These are phyloP conservation scores for Plagodis dolabraria DNA, from an alignment of 2,888 invertebrate genomes.

Conservation along the genomic window DNA sequence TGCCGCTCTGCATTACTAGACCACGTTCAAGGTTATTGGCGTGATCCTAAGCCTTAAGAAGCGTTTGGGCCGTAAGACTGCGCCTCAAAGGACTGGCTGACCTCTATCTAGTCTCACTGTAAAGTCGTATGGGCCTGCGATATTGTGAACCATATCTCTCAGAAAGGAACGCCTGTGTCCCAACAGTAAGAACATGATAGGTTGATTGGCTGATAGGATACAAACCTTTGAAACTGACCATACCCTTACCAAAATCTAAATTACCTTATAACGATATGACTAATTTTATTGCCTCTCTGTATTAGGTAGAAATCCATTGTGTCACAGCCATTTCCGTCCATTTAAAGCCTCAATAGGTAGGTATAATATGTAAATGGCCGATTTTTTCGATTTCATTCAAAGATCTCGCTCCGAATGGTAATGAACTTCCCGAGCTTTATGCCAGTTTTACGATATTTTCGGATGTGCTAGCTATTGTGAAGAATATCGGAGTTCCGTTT, in stretches of 20 bases:
- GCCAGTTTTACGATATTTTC: conserved; percentile 34
- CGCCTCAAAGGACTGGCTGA: too few relatives aligned
- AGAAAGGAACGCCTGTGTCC: too few relatives aligned
- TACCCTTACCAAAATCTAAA: neutral
- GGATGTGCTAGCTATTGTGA: conserved; percentile 21
- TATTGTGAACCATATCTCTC: too few relatives aligned
- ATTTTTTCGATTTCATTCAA: conserved; percentile 60
- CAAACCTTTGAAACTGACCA: too few relatives aligned
- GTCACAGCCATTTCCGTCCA: conserved; percentile 72
- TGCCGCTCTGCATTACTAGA: too few relatives aligned
- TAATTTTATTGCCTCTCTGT: conserved; percentile 45
- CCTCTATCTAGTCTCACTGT: too few relatives aligned
- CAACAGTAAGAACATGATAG: too few relatives aligned
- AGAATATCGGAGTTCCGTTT: conserved; percentile 12
- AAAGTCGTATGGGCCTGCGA: too few relatives aligned
- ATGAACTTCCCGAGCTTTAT: conserved; percentile 42
- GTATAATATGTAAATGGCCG: conserved; percentile 54
- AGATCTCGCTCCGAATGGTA: conserved; percentile 52
- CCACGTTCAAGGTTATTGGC: too few relatives aligned
- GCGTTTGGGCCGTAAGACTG: too few relatives aligned
- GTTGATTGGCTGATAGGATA: too few relatives aligned
- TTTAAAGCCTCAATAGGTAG: conserved; percentile 58
- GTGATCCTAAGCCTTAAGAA: too few relatives aligned
- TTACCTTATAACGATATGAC: conserved; percentile 40
- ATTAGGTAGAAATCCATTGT: conserved; percentile 64